Base-by-base conservation (phyloP, 2,113 vertebrate species). In the Proterorhinus semilunaris region DNA sequence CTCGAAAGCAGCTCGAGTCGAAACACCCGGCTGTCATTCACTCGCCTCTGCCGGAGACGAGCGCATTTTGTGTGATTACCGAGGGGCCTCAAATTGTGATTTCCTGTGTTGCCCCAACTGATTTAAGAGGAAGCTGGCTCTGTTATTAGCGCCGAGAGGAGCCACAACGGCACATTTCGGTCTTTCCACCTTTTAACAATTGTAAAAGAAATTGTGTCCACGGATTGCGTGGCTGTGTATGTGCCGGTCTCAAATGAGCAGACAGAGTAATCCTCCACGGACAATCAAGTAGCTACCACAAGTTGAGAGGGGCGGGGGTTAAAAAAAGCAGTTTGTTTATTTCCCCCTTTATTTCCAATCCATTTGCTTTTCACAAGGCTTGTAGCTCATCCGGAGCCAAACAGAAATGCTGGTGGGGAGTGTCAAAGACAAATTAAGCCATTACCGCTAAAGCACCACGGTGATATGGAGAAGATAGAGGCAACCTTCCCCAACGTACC, bases 381-480 rank as follows among this genome's bases (percentile, higher is more conserved):
- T 83, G 76, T 47, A 86, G 82, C 86, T 83, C 82, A 84, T 87
- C 67, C 63, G 79, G 36, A 77, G 78, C 59, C 72, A 81, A 74
- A 78, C 69, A 81, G 74, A 54, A 83, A 67, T 44, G 62, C 76
- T 52, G 50, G 83, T 55, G 59, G 84, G 80, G 83, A 85, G 82
- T 86, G 84, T 90, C 77, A 73, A 51, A 87, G 80, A 89, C 82
- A 88, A 84, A 92, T 91, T 86, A 90, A 90, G 87, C 83, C 86
- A 90, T 87, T 88, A 86, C 66, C 57, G 76, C 82, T 86, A 91
- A 90, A 85, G 85, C 82, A 83, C 82, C 82, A 82, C 65, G 51
- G 71, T 42, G 79, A 89, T 87, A 76, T 82, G 75, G 72, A 88
- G 81, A 68, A 71, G 79, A 88, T 84, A 83, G 71, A 79, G 66